Percentiles rank a stretch among this genome's conserved stretches.
These are phyloP conservation scores for Talpa occidentalis DNA, from an alignment of 2,113 vertebrate species.

Conservation along the genomic window DNA sequence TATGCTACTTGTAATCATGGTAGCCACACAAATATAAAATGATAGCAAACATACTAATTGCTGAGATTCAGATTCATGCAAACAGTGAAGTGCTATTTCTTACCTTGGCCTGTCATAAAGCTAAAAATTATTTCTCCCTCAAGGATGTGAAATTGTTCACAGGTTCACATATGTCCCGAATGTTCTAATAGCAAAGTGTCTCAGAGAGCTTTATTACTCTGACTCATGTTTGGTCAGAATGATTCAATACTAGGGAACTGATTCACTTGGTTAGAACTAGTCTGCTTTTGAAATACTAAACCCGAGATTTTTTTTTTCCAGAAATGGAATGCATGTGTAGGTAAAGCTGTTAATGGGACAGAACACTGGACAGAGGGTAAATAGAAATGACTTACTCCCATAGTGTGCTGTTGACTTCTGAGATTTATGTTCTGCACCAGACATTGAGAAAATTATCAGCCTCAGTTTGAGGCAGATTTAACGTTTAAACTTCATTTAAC, in stretches of 20 bases:
- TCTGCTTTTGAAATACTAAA: slow-evolving; percentile 73
- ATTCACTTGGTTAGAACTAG: slow-evolving; percentile 73
- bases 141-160: slow-evolving; percentile 61
- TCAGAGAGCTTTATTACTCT: slow-evolving; percentile 71
- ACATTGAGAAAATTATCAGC: slow-evolving; percentile 36
- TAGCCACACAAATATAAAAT: too few species aligned
- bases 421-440: slow-evolving; percentile 73
- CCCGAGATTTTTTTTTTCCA: slow-evolving; percentile 62
- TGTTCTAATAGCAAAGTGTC: slow-evolving; percentile 60
- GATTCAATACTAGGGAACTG: slow-evolving; percentile 74
- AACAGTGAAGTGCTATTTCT: not conserved
- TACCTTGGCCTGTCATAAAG: not conserved
- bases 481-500: not conserved
- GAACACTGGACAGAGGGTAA: slow-evolving; percentile 64
- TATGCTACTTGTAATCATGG: not conserved
- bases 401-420: slow-evolving; percentile 56
- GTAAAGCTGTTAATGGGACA: slow-evolving; percentile 73
- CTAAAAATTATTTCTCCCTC: slow-evolving; percentile 61
- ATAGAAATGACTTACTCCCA: slow-evolving; percentile 42
- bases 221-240: slow-evolving; percentile 70
- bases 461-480: not conserved
- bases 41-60: too few species aligned
- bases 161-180: not conserved
- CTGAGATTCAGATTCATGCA: too few species aligned
- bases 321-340: slow-evolving; percentile 68